Evolutionary conservation across 2,113 vertebrate genomes (phyloP).

Genomic region (Perccottus glenii): DNA sequence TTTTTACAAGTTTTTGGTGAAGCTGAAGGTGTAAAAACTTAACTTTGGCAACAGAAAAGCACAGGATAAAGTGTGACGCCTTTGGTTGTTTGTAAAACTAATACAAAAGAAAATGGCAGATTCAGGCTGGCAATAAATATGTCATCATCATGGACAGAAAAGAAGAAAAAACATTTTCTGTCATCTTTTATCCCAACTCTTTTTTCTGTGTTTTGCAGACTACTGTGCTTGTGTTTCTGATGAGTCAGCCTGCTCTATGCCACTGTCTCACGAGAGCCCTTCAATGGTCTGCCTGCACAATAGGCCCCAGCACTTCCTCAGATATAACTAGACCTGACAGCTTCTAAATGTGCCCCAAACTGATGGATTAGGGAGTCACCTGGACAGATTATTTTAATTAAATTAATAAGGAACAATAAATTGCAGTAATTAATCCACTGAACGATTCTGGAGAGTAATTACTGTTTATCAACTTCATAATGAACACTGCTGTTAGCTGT

Average conservation of each 20-base stretch:
- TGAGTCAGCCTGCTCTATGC: conserved; percentile 5
- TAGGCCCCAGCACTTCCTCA: neutral
- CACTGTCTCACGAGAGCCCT: neutral
- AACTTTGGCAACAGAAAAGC: neutral
- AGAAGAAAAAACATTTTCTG: neutral
- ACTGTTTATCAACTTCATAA: neutral
- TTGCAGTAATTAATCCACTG: neutral
- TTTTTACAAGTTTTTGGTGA: neutral
- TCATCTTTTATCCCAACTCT: too few species aligned
- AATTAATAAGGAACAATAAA: neutral
- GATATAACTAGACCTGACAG: neutral
- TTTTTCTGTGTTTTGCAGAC: too few species aligned
- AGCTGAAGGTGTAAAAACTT: neutral
- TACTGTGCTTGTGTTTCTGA: neutral
- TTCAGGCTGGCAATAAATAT: neutral
- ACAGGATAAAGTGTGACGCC: neutral
- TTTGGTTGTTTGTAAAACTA: neutral
- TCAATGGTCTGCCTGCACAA: neutral
- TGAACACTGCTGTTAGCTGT: neutral
- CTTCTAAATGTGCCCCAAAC: neutral
- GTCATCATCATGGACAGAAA: neutral
- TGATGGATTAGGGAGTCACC: neutral
- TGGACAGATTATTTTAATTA: neutral
- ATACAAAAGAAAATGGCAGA: neutral
- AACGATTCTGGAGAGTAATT: neutral